Percentiles rank a stretch among this genome's conserved stretches.
phyloP scores from a whole-genome alignment of 2,113 vertebrate genomes.

The Rhinopomastus cyanomelas region DNA sequence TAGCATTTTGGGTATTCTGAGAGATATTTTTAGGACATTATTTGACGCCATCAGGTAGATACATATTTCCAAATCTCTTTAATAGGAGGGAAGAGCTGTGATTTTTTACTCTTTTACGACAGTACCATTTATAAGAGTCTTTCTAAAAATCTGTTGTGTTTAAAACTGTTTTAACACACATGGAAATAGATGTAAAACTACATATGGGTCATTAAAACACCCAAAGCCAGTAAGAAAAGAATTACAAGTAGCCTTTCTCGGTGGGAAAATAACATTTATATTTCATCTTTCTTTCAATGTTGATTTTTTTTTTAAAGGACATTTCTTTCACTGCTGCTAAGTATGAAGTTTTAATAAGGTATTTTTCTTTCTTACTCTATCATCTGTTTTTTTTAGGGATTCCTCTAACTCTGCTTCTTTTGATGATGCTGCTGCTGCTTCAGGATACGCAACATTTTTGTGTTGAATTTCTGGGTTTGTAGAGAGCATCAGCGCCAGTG shows the following conservation, averaged over 20 bases:
- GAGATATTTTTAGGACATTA: not conserved
- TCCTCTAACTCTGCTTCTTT: not conserved
- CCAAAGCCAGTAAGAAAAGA: not conserved
- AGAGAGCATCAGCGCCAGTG: not conserved
- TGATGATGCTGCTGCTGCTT: not conserved
- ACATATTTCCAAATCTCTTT: not conserved
- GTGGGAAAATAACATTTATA: not conserved
- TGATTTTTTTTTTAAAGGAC: not conserved
- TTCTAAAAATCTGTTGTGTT: not conserved
- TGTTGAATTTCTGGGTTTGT: not conserved
- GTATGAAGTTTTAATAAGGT: not conserved
- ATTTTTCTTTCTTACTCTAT: not conserved
- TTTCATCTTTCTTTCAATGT: not conserved
- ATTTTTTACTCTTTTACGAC: not conserved
- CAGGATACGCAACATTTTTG: not conserved
- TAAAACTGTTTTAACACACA: not conserved
- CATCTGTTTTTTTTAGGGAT: not conserved
- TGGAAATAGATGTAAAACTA: not conserved
- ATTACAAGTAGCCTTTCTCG: not conserved
- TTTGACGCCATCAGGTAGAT: not conserved
- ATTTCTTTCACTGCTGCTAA: not conserved
- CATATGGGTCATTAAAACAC: not conserved
- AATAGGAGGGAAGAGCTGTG: not conserved
- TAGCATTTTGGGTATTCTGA: conserved; percentile 11
- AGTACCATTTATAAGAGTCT: not conserved